Evolutionary conservation across 1,140 invertebrate species (phyloP), one percentile per base, ranked within the genome.

Genomic region (Drosophila pachea): DNA sequence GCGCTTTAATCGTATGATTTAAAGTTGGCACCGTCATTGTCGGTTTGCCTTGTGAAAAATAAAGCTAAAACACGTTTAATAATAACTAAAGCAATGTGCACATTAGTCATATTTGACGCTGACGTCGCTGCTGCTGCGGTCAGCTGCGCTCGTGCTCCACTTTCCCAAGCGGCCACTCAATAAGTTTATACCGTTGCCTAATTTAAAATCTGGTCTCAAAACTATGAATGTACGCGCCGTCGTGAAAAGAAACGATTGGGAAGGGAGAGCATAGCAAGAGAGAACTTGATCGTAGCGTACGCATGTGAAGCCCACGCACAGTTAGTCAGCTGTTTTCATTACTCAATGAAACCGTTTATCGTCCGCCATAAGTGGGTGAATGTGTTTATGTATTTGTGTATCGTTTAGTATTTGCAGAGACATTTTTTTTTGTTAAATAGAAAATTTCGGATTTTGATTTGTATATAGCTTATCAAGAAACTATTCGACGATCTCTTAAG

Each of bases 1-100:
- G 70, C 6, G 70, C 69, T 73, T 14, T 48, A 68, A 75, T 75
- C 73, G 69, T 75, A 75, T 43, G 73, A 75, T 73, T 75, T 65
- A 62, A 71, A 60, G 73, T 75, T 75, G 64, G 64, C 73, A 72
- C 56, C 64, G 72, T 75, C 73, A 61, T 50, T 66, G 48, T 53
- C 53, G 38, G 31, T 45, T 53, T 55, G 64, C 64, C 52, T 60
- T 67, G 62, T 14, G 43, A 62, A 56, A 11, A 47, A 55, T 33
- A 35, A 32, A 42, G 22, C 9, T 35, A 43, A 56, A 47, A 40
- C 45, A 71, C 36, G 56, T 67, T 72, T 72, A 74, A 68, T 65
- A 56, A 68, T 74, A 72, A 59, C 40, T 42, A 22, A 42, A 54
- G 32, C 68, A 59, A 33, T 73, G 56, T 60, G 55, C 38, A 31